Evolutionary conservation across 1,140 invertebrate genomes (phyloP).

Genomic region (Augochlora pura): DNA sequence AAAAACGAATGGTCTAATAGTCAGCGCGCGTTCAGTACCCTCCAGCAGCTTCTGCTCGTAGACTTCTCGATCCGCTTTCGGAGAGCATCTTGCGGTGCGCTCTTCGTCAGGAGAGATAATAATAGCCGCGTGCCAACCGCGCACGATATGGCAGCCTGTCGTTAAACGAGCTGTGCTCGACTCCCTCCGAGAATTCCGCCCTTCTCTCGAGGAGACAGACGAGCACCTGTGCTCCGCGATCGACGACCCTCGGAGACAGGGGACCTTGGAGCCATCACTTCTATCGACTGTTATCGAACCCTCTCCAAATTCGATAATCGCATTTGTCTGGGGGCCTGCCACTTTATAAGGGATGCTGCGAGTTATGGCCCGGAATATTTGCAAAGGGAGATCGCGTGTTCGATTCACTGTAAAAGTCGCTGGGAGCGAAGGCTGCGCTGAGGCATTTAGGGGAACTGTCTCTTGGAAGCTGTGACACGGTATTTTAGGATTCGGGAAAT

Average conservation of each 20-base stretch:
- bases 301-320: background rate
- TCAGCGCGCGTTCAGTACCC: background rate
- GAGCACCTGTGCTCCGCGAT: background rate
- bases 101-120: slow-evolving; percentile 46
- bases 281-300: slow-evolving; percentile 40
- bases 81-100: slow-evolving; percentile 18
- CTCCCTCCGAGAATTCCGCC: slow-evolving; percentile 43
- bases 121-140: slow-evolving; percentile 57
- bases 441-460: no score
- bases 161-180: slow-evolving; percentile 53
- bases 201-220: background rate
- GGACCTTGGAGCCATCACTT: slow-evolving; percentile 44
- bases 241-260: background rate
- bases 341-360: background rate
- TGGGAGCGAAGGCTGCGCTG: no score
- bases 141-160: slow-evolving; percentile 33
- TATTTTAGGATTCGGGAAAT: no score
- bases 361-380: no score
- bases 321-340: background rate
- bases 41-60: no score
- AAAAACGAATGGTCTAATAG: slow-evolving; percentile 53
- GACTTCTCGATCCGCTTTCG: no score
- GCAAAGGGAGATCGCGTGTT: background rate
- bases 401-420: background rate
- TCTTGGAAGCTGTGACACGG: no score